Percentiles rank a stretch among this genome's conserved stretches.
Conservation (phyloP, 2,888 invertebrate species). For the Macropis europaea region DNA sequence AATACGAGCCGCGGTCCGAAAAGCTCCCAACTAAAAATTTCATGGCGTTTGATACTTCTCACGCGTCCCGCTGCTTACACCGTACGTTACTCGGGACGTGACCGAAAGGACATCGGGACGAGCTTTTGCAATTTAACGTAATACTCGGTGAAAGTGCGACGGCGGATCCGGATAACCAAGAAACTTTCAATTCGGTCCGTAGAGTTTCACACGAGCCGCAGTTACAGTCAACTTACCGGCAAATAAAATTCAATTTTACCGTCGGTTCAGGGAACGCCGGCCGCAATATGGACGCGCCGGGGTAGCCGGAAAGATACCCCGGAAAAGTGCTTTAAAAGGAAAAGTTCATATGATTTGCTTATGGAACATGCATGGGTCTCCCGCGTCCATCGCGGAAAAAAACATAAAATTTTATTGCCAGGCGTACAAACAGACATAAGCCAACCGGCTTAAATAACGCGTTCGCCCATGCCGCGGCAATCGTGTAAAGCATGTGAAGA, state of each 20-base stretch:
- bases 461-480: too few species aligned
- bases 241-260: constrained; percentile 38
- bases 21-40: too few species aligned
- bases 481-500: too few species aligned
- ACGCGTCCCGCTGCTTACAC: constrained; percentile 7
- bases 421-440: too few species aligned
- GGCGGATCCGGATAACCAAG: neutral
- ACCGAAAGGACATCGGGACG: constrained; percentile 9
- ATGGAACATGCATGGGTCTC: too few species aligned
- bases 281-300: constrained; percentile 8
- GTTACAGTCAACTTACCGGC: constrained; percentile 36
- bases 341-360: neutral
- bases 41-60: neutral
- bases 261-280: neutral
- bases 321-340: constrained; percentile 5
- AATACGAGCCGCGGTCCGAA: neutral
- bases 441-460: too few species aligned
- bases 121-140: constrained; percentile 27
- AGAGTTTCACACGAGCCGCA: constrained; percentile 21
- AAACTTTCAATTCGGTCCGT: constrained; percentile 23
- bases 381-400: too few species aligned
- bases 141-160: neutral
- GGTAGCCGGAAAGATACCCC: constrained; percentile 30
- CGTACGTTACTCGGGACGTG: constrained; percentile 11
- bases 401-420: too few species aligned